These are phyloP conservation scores for Smittia aterrima DNA, from an alignment of 2,888 invertebrate species.

Conservation along the genomic window DNA sequence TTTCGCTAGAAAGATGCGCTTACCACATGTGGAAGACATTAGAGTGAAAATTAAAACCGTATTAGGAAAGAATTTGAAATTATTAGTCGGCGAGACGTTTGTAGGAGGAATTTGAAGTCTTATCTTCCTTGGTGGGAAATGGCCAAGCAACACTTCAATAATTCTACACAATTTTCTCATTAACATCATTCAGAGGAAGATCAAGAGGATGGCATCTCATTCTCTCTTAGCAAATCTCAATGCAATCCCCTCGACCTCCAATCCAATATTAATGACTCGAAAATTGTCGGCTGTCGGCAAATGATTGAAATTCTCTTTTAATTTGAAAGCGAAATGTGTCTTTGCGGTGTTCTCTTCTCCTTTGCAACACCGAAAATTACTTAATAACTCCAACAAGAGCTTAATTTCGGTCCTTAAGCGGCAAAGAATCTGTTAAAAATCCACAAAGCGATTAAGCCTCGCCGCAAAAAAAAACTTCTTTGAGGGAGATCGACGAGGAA, in stretches of 20 bases:
- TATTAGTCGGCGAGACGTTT: slow-evolving; percentile 13
- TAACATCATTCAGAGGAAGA: background rate
- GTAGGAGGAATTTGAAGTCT: background rate
- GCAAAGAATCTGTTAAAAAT: slow-evolving; percentile 36
- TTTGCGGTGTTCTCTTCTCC: slow-evolving; percentile 26
- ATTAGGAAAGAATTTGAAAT: slow-evolving; percentile 15
- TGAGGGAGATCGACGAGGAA: background rate
- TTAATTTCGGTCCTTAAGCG: slow-evolving; percentile 21
- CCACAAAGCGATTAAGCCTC: slow-evolving; percentile 26
- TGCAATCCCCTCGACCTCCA: no score
- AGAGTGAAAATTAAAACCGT: slow-evolving; percentile 37
- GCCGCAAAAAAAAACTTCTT: background rate
- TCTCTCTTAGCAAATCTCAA: no score
- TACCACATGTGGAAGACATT: slow-evolving; percentile 8
- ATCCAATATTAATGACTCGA: background rate
- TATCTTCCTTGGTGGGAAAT: slow-evolving; percentile 17
- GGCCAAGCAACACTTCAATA: background rate
- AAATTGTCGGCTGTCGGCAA: slow-evolving; percentile 27
- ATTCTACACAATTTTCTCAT: slow-evolving; percentile 23
- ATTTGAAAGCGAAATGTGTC: slow-evolving; percentile 1
- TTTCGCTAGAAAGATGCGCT: background rate
- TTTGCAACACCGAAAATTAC: slow-evolving; percentile 31
- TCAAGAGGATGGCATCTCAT: no score
- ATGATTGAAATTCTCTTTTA: slow-evolving; percentile 26
- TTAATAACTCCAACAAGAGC: slow-evolving; percentile 22